Evolutionary conservation across 2,113 vertebrate genomes (phyloP).

Genomic region (Trogon surrucura): DNA sequence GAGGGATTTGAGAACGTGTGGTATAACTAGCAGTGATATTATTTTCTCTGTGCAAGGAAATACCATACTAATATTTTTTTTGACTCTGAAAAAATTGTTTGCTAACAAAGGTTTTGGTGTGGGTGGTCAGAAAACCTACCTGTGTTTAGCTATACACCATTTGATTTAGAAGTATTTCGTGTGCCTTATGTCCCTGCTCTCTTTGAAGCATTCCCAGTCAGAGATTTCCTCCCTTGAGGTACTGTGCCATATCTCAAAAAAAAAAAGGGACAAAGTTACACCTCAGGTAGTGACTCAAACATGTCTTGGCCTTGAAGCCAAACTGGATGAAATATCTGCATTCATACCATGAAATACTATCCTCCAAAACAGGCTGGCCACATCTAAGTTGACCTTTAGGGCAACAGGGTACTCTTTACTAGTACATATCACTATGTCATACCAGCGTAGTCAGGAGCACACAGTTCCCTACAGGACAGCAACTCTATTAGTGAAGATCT

Average conservation of each 20-base stretch:
- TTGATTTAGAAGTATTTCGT: background rate
- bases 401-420: background rate
- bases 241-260: background rate
- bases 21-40: background rate
- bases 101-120: background rate
- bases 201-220: background rate
- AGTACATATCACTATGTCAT: background rate
- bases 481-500: background rate
- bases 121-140: background rate
- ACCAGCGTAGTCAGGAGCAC: rapidly evolving
- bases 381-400: background rate
- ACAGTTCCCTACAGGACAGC: background rate
- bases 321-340: background rate
- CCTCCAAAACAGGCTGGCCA: background rate
- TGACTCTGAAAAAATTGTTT: background rate
- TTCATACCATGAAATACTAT: background rate
- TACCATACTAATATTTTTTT: background rate
- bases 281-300: background rate
- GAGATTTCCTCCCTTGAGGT: background rate
- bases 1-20: background rate
- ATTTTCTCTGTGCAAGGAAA: background rate
- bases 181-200: background rate
- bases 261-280: background rate
- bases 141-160: background rate
- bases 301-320: background rate